Percentiles rank a stretch among this genome's conserved stretches.
These are phyloP conservation scores for Neocrepidodera transversa DNA, from an alignment of 2,888 invertebrate species.

Conservation along the genomic window DNA sequence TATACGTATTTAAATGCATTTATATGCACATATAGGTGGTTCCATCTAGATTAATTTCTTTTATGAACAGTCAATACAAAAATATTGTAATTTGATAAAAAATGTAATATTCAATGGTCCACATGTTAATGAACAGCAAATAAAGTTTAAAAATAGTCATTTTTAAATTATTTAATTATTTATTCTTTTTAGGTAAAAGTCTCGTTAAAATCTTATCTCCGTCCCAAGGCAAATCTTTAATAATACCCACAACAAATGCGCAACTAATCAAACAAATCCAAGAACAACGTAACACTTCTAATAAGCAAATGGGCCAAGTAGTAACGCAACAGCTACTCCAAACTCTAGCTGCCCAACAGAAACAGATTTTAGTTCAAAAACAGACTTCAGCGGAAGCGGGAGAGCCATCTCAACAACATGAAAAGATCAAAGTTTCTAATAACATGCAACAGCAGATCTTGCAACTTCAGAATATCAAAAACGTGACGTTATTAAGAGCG, in stretches of 20 bases:
- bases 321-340: slow-evolving; percentile 56
- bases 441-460: slow-evolving; percentile 54
- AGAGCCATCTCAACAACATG: slow-evolving; percentile 23
- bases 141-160: no score
- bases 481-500: slow-evolving; percentile 55
- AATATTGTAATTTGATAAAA: no score
- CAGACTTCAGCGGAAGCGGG: slow-evolving; percentile 29
- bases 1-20: no score
- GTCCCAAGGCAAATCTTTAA: slow-evolving; percentile 59
- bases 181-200: slow-evolving; percentile 50
- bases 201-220: slow-evolving; percentile 59
- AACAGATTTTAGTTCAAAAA: slow-evolving; percentile 48
- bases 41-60: no score
- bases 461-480: slow-evolving; percentile 57
- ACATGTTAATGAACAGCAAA: no score
- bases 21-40: no score
- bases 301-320: slow-evolving; percentile 46
- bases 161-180: no score
- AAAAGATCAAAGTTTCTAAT: slow-evolving; percentile 37
- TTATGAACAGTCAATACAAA: no score
- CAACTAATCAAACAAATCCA: slow-evolving; percentile 52
- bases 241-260: slow-evolving; percentile 60
- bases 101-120: no score
- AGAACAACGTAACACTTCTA: slow-evolving; percentile 40
- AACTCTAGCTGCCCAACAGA: slow-evolving; percentile 52